These are phyloP conservation scores for Steinernema hermaphroditum DNA, from an alignment of 2,888 invertebrate genomes.

Conservation along the genomic window DNA sequence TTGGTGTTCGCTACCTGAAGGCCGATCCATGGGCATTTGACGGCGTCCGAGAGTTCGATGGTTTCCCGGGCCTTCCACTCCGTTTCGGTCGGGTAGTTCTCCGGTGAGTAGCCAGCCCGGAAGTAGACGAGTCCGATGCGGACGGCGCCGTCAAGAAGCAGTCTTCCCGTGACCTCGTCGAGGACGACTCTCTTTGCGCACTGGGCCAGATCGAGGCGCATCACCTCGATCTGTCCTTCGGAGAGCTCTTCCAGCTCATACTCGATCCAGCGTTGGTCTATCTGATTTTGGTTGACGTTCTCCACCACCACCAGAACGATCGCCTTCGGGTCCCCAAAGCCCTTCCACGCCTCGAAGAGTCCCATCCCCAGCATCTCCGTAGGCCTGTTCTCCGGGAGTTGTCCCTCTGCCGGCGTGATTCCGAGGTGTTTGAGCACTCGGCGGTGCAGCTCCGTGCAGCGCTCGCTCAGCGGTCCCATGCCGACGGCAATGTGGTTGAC, in stretches of 20 bases:
- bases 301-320: conserved; percentile 86
- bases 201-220: conserved; percentile 56
- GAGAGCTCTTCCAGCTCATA: conserved; percentile 77
- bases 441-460: conserved; percentile 70
- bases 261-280: conserved; percentile 89
- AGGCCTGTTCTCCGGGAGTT: conserved; percentile 81
- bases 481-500: conserved; percentile 94
- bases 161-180: conserved; percentile 2
- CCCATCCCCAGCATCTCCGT: conserved; percentile 80
- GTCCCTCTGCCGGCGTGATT: conserved; percentile 37
- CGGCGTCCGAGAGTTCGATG: conserved; percentile 84
- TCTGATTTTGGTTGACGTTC: conserved; percentile 85
- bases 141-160: conserved; percentile 63
- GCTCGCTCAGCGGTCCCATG: conserved; percentile 84
- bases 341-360: conserved; percentile 80
- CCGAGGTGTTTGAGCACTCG: conserved; percentile 49
- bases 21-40: conserved; percentile 89
- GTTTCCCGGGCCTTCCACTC: conserved; percentile 84
- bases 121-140: conserved; percentile 80
- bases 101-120: conserved; percentile 81
- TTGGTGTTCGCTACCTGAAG: conserved; percentile 75
- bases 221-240: conserved; percentile 46
- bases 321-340: conserved; percentile 72
- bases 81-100: conserved; percentile 74
- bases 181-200: conserved; percentile 44